Conservation (phyloP, 2,113 vertebrate genomes). For the Dasyprocta punctata region DNA sequence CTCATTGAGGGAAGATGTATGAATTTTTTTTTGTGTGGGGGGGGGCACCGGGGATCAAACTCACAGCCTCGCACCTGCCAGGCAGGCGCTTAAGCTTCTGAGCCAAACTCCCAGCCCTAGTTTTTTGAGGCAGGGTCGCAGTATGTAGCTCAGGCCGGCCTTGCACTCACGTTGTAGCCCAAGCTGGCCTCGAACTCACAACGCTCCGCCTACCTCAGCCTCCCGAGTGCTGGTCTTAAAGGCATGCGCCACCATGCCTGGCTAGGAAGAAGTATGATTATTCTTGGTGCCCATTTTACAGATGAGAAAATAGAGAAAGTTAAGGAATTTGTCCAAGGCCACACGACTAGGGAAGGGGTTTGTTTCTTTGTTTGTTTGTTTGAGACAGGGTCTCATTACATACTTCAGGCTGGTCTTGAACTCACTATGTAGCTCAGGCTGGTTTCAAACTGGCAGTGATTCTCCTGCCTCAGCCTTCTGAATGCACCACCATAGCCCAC, state of each 20-base stretch:
- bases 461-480: neutral
- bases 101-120: too few relatives aligned
- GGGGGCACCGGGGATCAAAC: too few relatives aligned
- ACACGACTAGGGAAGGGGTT: neutral
- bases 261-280: neutral
- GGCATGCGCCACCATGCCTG: too few relatives aligned
- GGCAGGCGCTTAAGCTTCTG: too few relatives aligned
- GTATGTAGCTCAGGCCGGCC: too few relatives aligned
- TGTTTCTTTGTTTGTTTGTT: neutral
- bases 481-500: neutral
- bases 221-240: too few relatives aligned
- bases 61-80: too few relatives aligned
- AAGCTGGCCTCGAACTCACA: too few relatives aligned
- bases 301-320: neutral
- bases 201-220: too few relatives aligned
- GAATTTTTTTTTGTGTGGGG: too few relatives aligned
- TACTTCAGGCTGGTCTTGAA: neutral
- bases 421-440: neutral
- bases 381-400: neutral
- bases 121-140: too few relatives aligned
- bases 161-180: too few relatives aligned
- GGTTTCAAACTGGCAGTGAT: neutral
- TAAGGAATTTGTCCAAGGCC: slow-evolving; percentile 2
- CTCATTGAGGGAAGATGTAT: neutral
- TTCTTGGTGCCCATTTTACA: neutral